Percentiles rank a stretch among this genome's conserved stretches.
These are phyloP conservation scores for Xiphophorus birchmanni DNA, from an alignment of 2,797 vertebrate species.

Conservation along the genomic window DNA sequence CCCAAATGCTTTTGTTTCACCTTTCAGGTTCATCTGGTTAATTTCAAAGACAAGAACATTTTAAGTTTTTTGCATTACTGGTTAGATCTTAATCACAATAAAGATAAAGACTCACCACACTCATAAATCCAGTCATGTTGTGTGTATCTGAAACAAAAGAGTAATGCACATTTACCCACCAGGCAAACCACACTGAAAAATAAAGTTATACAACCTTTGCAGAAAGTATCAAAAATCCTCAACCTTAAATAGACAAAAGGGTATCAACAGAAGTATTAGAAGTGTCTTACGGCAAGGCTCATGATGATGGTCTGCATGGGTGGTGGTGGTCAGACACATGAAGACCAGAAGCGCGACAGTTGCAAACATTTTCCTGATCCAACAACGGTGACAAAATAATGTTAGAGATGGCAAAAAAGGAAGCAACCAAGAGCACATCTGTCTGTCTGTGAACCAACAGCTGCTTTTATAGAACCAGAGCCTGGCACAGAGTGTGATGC, in stretches of 20 bases:
- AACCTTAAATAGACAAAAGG: background rate
- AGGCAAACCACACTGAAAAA: background rate
- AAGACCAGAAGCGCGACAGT: slow-evolving; percentile 51
- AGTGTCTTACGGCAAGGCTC: slow-evolving; percentile 76
- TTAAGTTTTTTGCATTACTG: background rate
- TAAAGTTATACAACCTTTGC: background rate
- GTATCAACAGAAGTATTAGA: background rate
- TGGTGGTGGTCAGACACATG: slow-evolving; percentile 69
- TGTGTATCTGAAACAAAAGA: slow-evolving; percentile 69
- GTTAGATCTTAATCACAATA: background rate
- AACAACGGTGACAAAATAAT: slow-evolving; percentile 31
- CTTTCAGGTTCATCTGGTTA: slow-evolving; percentile 58
- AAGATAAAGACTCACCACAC: slow-evolving; percentile 61
- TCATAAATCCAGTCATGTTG: slow-evolving; percentile 72
- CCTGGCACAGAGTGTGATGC: background rate
- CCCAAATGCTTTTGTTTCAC: slow-evolving; percentile 59
- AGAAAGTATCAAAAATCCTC: background rate
- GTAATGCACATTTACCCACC: background rate
- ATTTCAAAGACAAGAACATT: slow-evolving; percentile 23
- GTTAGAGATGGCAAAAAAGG: slow-evolving; percentile 45
- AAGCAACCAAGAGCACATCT: slow-evolving; percentile 42
- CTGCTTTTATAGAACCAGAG: slow-evolving; percentile 67
- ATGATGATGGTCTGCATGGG: slow-evolving; percentile 70
- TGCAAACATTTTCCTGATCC: slow-evolving; percentile 66
- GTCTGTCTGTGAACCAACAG: slow-evolving; percentile 4